Evolutionary conservation across 2,888 invertebrate genomes (phyloP), one percentile per base, ranked within the genome.

Genomic region (Xylophagus ater): DNA sequence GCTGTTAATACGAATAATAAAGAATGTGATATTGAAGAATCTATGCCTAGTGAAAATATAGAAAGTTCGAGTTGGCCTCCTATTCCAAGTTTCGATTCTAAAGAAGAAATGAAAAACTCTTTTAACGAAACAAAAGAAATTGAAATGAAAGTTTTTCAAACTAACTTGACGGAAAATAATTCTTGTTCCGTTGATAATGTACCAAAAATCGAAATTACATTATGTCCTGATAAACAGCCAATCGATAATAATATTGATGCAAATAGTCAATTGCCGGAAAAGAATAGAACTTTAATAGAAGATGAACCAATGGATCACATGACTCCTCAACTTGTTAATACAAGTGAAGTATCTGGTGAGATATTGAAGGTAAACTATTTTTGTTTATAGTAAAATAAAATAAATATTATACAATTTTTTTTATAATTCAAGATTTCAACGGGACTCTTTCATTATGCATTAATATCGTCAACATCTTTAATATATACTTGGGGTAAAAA

Each of bases 401-500:
- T 31, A 6, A 26, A 13, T 31, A 9, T n/a, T 3, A n/a, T 31
- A 13, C 18, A 9, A 19, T 31, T 31, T 31, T 31, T 28, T 36
- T 41, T 36, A 18, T 39, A 28, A 41, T 45, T 29, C 37, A 62
- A n/a, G 69, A 57, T 78, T 44, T 68, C 82, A 28, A 79, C 81
- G 41, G 92, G 92, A 2, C 82, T 85, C 62, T 81, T 87, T 55
- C 92, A 93, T 59, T 83, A 81, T 25, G 78, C 79, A 26, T 62
- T 87, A 35, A 58, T 87, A 34, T 80, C 81, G 28, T 74, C 74
- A 37, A 71, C 73, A 36, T 84, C 84, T 4, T 71, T 74, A 6
- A 61, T 88, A 2, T 87, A 82, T 52, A 73, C 80, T 0, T 92
- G 90, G 87, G 92, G 93, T 2, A 74, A 86, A 45, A 90, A 88